phyloP scores from a whole-genome alignment of 2,113 vertebrate genomes.

The Cygnus atratus region DNA sequence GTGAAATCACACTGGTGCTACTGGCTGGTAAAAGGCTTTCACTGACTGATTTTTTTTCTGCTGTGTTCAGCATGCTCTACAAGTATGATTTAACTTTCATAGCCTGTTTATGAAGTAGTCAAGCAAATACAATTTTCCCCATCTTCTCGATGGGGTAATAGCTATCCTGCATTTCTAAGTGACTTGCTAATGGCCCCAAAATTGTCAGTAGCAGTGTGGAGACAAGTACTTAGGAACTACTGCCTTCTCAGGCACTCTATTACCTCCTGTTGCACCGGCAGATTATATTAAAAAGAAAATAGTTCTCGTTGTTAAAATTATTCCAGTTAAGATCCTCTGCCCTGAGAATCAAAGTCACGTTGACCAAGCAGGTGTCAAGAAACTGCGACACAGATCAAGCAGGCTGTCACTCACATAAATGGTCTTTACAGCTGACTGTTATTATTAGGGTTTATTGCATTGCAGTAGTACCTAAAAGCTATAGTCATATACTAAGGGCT shows the following conservation, averaged over 20 bases:
- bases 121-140: not conserved
- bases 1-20: not conserved
- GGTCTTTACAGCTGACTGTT: not conserved
- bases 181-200: not conserved
- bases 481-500: not conserved
- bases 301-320: not conserved
- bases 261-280: not conserved
- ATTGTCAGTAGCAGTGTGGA: not conserved
- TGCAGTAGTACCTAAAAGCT: not conserved
- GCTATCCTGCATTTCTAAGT: not conserved
- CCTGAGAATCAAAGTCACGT: not conserved
- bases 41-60: not conserved
- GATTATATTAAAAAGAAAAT: not conserved
- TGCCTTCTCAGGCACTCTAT: not conserved
- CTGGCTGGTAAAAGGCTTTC: not conserved
- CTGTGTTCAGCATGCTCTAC: not conserved
- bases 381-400: not conserved
- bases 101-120: conserved; percentile 8
- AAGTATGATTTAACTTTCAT: not conserved
- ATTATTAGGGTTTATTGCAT: not conserved
- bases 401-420: not conserved
- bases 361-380: not conserved
- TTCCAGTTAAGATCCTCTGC: not conserved
- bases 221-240: not conserved
- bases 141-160: not conserved